Base-by-base conservation (phyloP, 1,140 invertebrate genomes). In the Aphidius ervi region DNA sequence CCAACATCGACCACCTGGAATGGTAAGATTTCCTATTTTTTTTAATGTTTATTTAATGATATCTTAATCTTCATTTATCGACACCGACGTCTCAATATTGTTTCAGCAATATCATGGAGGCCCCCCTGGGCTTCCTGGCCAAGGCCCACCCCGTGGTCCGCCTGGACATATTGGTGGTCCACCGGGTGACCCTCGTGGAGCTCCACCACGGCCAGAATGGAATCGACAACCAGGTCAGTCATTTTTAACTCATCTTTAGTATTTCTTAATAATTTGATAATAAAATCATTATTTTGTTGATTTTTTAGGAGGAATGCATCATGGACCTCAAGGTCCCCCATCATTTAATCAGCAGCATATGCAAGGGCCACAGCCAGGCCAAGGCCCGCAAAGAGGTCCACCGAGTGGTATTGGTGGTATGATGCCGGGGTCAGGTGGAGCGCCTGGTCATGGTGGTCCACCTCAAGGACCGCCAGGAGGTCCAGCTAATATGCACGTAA, bases 401-500 rank as follows among this genome's bases (percentile, higher is more conserved):
- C 85, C 84, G 69, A 85, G 77, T 69, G 76, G 76, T 59, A 81
- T 80, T 77, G 75, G 78, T 71, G 79, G 79, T 61, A 71, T 83
- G 64, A 81, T 83, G 20, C 77, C 82, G 61, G 84, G 82, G 61
- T 82, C 82, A 10, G 80, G 82, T 57, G 82, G 84, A 23, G 78
- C 84, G n/a, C 86, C 86, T 63, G 86, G 77, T 56, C 81, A 82
- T 49, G 81, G 81, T 60, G 82, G 82, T n/a, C 84, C 84, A 45
- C 84, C 82, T 55, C 83, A 84, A 70, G 80, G 79, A 63, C 82
- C 82, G 42, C 82, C 81, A 43, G 88, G 87, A 20, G 86, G 88
- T 43, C 92, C 93, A 42, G 93, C 93, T 43, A 94, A 94, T 23
- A 31, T 31, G 23, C 94, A 98, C 75, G 94, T 98, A 52, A 98